Percentiles rank a stretch among this genome's conserved stretches.
These are phyloP conservation scores for Vollenhovia emeryi DNA, from an alignment of 1,140 invertebrate species.

Conservation along the genomic window DNA sequence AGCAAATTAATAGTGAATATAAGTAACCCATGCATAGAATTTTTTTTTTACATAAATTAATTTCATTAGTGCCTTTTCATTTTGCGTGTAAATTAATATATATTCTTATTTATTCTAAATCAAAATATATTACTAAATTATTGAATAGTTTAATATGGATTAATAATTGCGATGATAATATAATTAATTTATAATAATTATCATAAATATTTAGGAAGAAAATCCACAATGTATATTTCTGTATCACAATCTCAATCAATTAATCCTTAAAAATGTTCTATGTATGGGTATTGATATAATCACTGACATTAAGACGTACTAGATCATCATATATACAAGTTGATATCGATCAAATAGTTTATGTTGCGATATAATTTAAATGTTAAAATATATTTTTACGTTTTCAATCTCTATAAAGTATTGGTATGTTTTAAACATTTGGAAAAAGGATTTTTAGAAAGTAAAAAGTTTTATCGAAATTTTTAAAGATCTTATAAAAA, in stretches of 20 bases:
- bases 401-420: neutral
- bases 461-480: neutral
- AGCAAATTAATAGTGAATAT: constrained; percentile 3
- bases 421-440: constrained; percentile 7
- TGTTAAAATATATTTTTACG: constrained; percentile 40
- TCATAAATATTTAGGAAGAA: neutral
- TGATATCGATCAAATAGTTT: constrained; percentile 23
- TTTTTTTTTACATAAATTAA: neutral
- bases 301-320: constrained; percentile 36
- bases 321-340: constrained; percentile 2
- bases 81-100: neutral
- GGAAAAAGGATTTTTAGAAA: neutral
- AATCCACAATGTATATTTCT: neutral
- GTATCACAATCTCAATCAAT: constrained; percentile 51
- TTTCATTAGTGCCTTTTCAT: neutral
- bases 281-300: constrained; percentile 26
- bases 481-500: neutral
- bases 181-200: constrained; percentile 7
- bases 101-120: constrained; percentile 1
- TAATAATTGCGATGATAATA: neutral
- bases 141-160: constrained; percentile 2
- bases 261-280: constrained; percentile 32
- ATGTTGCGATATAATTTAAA: constrained; percentile 11
- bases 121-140: neutral
- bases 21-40: constrained; percentile 32